These are phyloP conservation scores for Orchesellides sinensis DNA, from an alignment of 2,888 invertebrate genomes.

Conservation along the genomic window DNA sequence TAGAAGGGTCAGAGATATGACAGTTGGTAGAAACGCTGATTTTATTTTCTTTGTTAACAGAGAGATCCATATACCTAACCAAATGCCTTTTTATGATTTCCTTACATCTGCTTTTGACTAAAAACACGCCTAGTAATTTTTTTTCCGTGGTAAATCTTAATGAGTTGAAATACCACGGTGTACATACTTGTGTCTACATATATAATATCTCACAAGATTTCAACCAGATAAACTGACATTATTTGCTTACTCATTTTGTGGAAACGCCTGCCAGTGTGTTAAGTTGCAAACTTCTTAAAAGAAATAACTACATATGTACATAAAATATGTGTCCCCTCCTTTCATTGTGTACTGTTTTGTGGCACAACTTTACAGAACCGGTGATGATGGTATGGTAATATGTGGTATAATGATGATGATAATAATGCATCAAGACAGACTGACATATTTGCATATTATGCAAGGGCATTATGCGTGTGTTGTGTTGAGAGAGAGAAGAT, in stretches of 20 bases:
- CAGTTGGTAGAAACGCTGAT: no score
- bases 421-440: slow-evolving; percentile 3
- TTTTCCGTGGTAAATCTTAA: background rate
- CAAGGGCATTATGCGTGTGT: background rate
- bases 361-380: background rate
- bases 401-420: slow-evolving; percentile 12
- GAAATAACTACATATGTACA: no score
- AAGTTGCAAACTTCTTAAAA: background rate
- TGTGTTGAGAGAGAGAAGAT: background rate
- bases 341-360: slow-evolving; percentile 19
- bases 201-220: background rate
- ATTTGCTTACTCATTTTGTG: background rate
- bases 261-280: slow-evolving; percentile 8
- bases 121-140: no score
- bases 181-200: no score
- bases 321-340: background rate
- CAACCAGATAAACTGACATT: slow-evolving; percentile 2
- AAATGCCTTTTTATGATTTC: no score
- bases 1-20: slow-evolving; percentile 24
- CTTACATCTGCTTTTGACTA: no score
- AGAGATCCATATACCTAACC: no score
- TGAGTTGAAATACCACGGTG: slow-evolving; percentile 6
- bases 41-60: no score
- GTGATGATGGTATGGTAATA: slow-evolving; percentile 16
- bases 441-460: slow-evolving; percentile 23